Conservation (phyloP, 2,113 vertebrate species). For the Atrichornis clamosus region DNA sequence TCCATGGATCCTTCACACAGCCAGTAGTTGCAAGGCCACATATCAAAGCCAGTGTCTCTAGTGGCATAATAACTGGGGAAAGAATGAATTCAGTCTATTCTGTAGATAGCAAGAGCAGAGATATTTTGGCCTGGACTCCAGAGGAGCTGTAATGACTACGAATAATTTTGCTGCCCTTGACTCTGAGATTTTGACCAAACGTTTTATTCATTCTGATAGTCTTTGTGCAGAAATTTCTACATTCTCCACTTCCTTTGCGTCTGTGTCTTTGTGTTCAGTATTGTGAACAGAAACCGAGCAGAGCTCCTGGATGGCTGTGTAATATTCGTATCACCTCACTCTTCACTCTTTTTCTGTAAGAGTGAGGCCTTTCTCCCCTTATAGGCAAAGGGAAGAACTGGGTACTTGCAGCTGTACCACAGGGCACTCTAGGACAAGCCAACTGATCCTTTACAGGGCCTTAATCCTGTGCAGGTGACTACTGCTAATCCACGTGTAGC, state of each 20-base stretch:
- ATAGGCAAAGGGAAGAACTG: background rate
- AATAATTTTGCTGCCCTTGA: background rate
- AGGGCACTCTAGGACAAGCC: background rate
- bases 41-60: background rate
- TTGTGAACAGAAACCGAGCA: background rate
- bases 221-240: background rate
- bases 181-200: background rate
- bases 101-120: background rate
- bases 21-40: background rate
- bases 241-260: background rate
- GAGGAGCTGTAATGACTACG: background rate
- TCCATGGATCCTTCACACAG: background rate
- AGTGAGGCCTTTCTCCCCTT: background rate
- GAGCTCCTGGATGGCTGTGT: background rate
- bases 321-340: background rate
- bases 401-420: background rate
- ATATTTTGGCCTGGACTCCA: background rate
- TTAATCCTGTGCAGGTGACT: fast-evolving
- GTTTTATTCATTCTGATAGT: background rate
- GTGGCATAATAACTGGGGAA: background rate
- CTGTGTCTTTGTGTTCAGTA: fast-evolving
- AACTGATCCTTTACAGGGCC: background rate
- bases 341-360: background rate
- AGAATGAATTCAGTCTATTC: background rate
- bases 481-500: background rate